Percentiles rank a stretch among this genome's conserved stretches.
Evolutionary conservation across 2,113 vertebrate species (phyloP).

Genomic region (Dicrurus megarhynchus): DNA sequence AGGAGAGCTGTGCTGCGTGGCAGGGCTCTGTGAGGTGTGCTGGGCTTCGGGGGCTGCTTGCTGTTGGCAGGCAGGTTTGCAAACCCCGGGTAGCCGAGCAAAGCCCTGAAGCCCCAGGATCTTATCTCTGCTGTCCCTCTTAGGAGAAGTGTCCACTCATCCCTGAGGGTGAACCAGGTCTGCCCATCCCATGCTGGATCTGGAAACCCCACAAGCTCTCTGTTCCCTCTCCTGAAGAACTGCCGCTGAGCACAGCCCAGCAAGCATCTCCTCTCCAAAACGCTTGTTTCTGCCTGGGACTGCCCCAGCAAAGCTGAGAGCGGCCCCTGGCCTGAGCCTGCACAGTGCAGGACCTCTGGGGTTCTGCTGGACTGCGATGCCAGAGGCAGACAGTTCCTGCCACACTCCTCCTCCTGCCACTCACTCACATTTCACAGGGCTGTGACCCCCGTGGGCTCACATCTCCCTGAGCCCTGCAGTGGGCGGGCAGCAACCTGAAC

Average conservation of each 20-base stretch:
- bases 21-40: neutral
- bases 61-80: neutral
- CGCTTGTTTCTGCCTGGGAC: neutral
- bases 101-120: neutral
- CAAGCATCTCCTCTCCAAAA: neutral
- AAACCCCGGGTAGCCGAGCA: neutral
- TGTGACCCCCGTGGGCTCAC: neutral
- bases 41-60: neutral
- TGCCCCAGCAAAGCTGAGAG: neutral
- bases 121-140: neutral
- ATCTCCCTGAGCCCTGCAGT: neutral
- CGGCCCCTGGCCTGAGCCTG: neutral
- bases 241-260: neutral
- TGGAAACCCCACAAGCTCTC: neutral
- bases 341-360: neutral
- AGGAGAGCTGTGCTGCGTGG: neutral
- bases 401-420: neutral
- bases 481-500: conserved; percentile 9
- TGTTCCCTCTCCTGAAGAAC: neutral
- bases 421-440: conserved; percentile 11
- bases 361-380: neutral
- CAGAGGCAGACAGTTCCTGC: neutral
- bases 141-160: neutral
- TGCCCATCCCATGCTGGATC: neutral
- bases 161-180: neutral